These are phyloP conservation scores for Ommatoiulus sabulosus DNA, from an alignment of 2,888 invertebrate species.

Conservation along the genomic window DNA sequence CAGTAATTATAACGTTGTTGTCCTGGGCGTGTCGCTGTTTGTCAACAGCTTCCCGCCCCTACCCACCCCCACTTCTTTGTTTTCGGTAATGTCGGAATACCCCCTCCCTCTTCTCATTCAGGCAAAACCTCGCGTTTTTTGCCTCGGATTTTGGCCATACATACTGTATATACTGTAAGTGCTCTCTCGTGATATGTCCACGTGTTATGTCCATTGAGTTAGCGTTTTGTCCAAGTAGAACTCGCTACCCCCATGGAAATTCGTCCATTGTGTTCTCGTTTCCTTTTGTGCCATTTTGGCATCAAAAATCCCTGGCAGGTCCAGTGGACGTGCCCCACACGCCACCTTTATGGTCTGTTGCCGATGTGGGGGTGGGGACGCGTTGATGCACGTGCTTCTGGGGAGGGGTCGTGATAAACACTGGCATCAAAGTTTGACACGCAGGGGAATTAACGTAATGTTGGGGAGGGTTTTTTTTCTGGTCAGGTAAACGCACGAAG, in stretches of 20 bases:
- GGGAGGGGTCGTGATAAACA: neutral
- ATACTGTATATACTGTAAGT: too few relatives aligned
- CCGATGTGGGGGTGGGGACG: conserved; percentile 18
- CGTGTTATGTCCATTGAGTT: neutral
- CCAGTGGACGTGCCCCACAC: conserved; percentile 41
- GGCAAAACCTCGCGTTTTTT: neutral
- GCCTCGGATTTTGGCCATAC: neutral
- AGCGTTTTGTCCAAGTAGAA: neutral
- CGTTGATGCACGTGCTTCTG: conserved; percentile 35
- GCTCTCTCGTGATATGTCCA: neutral
- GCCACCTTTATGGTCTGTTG: conserved; percentile 18
- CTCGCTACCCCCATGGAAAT: conserved; percentile 2
- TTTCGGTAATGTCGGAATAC: conserved; percentile 42
- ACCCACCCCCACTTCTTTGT: conserved; percentile 38
- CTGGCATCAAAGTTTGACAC: conserved; percentile 22
- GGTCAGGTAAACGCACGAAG: neutral
- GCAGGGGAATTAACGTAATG: conserved; percentile 6
- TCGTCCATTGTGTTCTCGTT: neutral
- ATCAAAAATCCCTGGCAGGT: conserved; percentile 38
- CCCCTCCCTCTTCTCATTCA: neutral
- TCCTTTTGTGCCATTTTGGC: conserved; percentile 38
- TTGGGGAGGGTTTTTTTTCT: neutral
- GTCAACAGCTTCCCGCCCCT: conserved; percentile 42
- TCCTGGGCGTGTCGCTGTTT: conserved; percentile 45
- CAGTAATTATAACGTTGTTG: conserved; percentile 34